Percentiles rank a stretch among this genome's conserved stretches.
Conservation (phyloP, 2,797 vertebrate genomes). For the Mus minutoides region DNA sequence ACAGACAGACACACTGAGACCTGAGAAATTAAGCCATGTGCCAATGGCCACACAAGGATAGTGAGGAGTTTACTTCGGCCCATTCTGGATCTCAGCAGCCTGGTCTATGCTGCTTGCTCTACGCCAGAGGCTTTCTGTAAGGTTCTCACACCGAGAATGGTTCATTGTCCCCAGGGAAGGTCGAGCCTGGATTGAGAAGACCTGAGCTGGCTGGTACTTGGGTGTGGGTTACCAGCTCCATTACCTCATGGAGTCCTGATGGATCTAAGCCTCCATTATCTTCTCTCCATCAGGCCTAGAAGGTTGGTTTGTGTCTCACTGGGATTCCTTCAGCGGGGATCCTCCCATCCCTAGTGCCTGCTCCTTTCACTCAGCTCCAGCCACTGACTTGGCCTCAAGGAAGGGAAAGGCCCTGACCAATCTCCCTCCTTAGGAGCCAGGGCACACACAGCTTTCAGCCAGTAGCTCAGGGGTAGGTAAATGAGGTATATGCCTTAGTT, state of each 20-base stretch:
- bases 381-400: neutral
- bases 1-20: neutral
- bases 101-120: neutral
- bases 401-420: neutral
- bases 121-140: slow-evolving; percentile 57
- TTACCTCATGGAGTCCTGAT: neutral
- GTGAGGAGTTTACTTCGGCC: neutral
- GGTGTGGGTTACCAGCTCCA: neutral
- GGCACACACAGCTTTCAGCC: neutral
- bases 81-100: neutral
- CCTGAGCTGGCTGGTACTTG: neutral
- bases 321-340: neutral
- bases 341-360: neutral
- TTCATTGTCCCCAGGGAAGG: neutral
- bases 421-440: neutral
- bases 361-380: neutral
- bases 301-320: neutral
- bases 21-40: neutral
- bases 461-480: neutral
- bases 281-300: neutral
- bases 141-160: neutral
- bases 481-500: neutral
- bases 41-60: neutral
- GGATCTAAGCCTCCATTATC: neutral
- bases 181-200: slow-evolving; percentile 1